These are phyloP conservation scores for Planococcus citri DNA, from an alignment of 1,140 invertebrate genomes.

Conservation along the genomic window DNA sequence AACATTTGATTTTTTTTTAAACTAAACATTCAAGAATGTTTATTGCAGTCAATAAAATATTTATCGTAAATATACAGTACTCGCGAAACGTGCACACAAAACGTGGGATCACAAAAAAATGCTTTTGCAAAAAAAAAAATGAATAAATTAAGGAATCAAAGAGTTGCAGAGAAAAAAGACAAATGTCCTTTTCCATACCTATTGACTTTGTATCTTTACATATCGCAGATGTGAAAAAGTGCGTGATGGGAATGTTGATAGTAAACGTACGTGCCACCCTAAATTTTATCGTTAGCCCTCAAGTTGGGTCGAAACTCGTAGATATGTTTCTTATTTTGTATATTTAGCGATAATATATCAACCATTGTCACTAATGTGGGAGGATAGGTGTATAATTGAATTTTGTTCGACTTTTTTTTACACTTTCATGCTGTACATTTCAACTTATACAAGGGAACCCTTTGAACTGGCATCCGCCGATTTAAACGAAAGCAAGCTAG, in stretches of 20 bases:
- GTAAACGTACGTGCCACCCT: background rate
- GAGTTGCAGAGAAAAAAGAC: background rate
- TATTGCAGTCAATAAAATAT: background rate
- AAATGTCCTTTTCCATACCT: background rate
- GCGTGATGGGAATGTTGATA: background rate
- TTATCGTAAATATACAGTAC: background rate
- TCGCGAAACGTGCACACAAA: background rate
- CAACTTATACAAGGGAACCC: too few relatives aligned
- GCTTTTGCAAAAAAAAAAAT: background rate
- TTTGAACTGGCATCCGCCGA: too few relatives aligned
- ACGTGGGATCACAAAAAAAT: too few relatives aligned
- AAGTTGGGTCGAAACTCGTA: too few relatives aligned
- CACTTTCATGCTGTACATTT: too few relatives aligned
- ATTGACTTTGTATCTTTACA: conserved; percentile 1
- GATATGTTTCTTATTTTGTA: too few relatives aligned
- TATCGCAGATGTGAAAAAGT: background rate
- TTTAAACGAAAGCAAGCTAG: too few relatives aligned
- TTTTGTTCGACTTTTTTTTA: too few relatives aligned
- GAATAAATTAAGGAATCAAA: conserved; percentile 4
- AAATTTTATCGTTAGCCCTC: background rate
- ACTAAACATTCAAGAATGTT: background rate
- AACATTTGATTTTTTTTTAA: background rate
- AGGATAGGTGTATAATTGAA: too few relatives aligned
- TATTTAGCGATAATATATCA: too few relatives aligned
- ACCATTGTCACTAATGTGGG: too few relatives aligned